These are phyloP conservation scores for Antheraea yamamai DNA, from an alignment of 2,888 invertebrate species.

Conservation along the genomic window DNA sequence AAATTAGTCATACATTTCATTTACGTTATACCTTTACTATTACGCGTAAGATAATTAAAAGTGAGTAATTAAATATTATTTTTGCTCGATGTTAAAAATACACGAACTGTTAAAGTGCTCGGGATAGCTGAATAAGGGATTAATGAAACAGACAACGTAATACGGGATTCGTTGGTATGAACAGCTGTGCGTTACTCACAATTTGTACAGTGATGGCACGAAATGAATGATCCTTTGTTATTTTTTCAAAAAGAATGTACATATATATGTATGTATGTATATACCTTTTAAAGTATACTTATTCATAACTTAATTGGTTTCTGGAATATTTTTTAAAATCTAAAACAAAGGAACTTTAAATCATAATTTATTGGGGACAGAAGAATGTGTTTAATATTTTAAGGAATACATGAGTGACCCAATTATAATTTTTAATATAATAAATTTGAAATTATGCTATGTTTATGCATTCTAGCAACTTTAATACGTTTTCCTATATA, in stretches of 20 bases:
- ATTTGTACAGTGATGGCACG: not conserved
- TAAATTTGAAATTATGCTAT: too few species aligned
- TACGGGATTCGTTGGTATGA: conserved; percentile 21
- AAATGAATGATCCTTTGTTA: not conserved
- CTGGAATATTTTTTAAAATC: not conserved
- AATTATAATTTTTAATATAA: too few species aligned
- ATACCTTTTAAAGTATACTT: not conserved
- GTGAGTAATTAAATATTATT: conserved; percentile 12
- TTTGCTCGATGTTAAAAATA: conserved; percentile 34
- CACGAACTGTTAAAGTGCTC: conserved; percentile 35
- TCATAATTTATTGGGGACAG: too few species aligned
- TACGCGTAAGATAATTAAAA: not conserved
- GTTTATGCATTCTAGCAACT: too few species aligned
- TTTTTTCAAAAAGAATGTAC: not conserved
- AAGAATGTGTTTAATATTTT: too few species aligned
- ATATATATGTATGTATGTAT: not conserved
- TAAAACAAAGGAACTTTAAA: too few species aligned
- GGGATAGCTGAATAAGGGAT: conserved; percentile 23
- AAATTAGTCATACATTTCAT: too few species aligned
- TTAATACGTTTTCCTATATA: too few species aligned
- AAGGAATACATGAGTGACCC: too few species aligned
- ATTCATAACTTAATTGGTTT: not conserved
- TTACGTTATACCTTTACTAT: too few species aligned
- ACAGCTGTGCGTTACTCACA: conserved; percentile 13
- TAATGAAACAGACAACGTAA: conserved; percentile 30